A percentile compares a stretch with the other conserved stretches of the same genome.
phyloP scores from a whole-genome alignment of 2,113 vertebrate species.

The Corydoras maculifer region DNA sequence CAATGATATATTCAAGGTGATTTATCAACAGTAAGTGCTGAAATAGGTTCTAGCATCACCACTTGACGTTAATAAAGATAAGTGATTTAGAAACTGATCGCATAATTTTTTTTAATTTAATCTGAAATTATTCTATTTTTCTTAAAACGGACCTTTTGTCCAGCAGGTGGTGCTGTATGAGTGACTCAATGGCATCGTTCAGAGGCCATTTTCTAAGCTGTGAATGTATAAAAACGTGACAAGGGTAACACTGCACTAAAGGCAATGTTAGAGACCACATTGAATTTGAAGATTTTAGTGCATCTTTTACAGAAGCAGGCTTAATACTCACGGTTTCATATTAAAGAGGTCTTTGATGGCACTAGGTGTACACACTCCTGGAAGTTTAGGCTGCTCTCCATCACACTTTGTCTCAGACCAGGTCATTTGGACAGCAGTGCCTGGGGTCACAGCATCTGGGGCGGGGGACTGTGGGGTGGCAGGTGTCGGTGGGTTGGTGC shows the following conservation, averaged over 20 bases:
- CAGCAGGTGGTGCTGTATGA: constrained; percentile 28
- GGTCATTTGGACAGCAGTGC: constrained; percentile 91
- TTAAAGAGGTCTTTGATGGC: constrained; percentile 97
- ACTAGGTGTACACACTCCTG: constrained; percentile 80
- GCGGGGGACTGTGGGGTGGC: constrained; percentile 77
- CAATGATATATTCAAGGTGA: no score
- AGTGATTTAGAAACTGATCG: background rate
- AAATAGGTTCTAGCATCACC: no score
- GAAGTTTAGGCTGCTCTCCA: constrained; percentile 81
- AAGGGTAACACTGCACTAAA: no score
- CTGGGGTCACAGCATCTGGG: constrained; percentile 74
- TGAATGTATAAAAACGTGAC: background rate
- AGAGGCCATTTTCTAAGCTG: constrained; percentile 28
- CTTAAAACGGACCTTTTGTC: background rate
- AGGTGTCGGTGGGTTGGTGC: constrained; percentile 74
- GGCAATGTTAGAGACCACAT: no score
- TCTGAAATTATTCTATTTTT: no score
- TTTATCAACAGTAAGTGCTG: no score
- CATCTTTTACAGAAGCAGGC: no score
- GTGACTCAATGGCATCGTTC: background rate
- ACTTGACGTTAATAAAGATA: no score
- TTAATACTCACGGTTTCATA: constrained; percentile 87
- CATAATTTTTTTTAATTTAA: no score
- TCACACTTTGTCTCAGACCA: constrained; percentile 89
- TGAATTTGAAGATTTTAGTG: no score